Percentiles rank a stretch among this genome's conserved stretches.
phyloP scores from a whole-genome alignment of 2,888 invertebrate genomes.

The Pteria penguin region DNA sequence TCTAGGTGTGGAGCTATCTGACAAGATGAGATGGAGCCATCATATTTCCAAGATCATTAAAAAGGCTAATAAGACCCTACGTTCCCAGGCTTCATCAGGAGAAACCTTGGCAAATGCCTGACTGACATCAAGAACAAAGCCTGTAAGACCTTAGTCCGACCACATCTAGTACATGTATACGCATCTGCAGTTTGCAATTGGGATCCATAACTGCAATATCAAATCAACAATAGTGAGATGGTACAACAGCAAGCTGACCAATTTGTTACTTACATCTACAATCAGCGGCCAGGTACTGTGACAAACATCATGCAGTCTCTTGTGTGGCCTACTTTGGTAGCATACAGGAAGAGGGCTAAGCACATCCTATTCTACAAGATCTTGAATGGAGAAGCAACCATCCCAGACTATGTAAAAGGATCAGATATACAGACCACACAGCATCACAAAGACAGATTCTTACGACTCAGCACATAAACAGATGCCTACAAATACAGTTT shows the following conservation, averaged over 20 bases:
- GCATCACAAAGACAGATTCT: no score
- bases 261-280: neutral
- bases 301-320: constrained; percentile 1
- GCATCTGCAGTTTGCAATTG: no score
- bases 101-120: neutral
- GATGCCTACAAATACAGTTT: no score
- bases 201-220: no score
- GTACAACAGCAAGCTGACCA: neutral
- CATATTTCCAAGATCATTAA: neutral
- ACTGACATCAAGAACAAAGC: neutral
- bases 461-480: no score
- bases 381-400: no score
- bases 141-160: neutral
- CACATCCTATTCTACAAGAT: no score
- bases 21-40: neutral
- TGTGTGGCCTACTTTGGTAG: neutral
- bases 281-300: neutral
- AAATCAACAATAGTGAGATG: no score
- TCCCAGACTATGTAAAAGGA: no score
- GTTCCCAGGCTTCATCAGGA: neutral
- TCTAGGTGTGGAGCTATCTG: neutral
- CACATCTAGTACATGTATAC: neutral
- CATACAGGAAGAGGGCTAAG: neutral
- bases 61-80: neutral
- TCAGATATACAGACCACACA: no score